These are phyloP conservation scores for Dione vanillae DNA, from an alignment of 2,888 invertebrate genomes.

Conservation along the genomic window DNA sequence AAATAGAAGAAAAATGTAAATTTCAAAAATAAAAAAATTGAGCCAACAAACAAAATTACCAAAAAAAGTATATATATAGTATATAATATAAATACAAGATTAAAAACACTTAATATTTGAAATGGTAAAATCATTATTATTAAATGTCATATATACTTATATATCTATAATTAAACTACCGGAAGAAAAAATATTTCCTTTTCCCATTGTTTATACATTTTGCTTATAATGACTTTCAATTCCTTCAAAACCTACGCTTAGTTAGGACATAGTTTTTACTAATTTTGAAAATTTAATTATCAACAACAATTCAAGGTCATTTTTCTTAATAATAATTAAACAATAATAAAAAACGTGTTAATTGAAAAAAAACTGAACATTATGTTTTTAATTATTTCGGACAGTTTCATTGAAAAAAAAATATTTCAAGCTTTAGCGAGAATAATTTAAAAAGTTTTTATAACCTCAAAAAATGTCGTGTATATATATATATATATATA, in stretches of 20 bases:
- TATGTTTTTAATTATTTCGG: neutral
- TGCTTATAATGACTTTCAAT: constrained; percentile 31
- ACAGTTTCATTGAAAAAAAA: neutral
- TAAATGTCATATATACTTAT: neutral
- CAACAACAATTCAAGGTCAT: neutral
- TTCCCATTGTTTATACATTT: constrained; percentile 23
- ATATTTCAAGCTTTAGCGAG: neutral
- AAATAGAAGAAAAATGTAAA: too few relatives aligned
- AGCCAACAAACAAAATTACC: constrained; percentile 11
- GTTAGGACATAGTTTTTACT: constrained; percentile 20
- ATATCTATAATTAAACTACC: constrained; percentile 15
- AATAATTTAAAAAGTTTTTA: neutral
- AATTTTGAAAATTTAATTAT: constrained; percentile 3
- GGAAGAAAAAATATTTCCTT: constrained; percentile 17
- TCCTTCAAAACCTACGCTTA: constrained; percentile 24
- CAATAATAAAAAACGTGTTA: too few relatives aligned
- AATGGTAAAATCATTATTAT: neutral
- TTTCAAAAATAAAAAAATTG: constrained; percentile 3
- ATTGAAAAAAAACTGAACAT: too few relatives aligned
- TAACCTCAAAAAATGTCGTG: neutral
- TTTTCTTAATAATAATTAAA: too few relatives aligned
- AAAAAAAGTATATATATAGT: neutral
- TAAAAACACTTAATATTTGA: constrained; percentile 18
- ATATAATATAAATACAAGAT: constrained; percentile 15
- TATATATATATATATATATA: too few relatives aligned